Conservation (phyloP, 1,140 invertebrate genomes). For the Gonatopus flavifemur region DNA sequence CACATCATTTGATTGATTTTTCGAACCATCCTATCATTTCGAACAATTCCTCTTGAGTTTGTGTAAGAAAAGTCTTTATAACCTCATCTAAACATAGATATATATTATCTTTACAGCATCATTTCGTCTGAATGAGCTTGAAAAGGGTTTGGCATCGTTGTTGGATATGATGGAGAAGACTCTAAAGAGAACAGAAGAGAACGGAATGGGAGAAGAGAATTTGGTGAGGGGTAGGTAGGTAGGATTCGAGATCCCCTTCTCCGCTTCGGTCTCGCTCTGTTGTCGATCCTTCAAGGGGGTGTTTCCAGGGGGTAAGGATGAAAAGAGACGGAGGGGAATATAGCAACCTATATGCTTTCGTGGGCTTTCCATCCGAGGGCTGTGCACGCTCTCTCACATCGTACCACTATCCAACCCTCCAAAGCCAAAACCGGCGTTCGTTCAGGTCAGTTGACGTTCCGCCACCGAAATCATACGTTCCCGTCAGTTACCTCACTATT, state of each 20-base stretch:
- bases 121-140: too few relatives aligned
- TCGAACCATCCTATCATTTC: too few relatives aligned
- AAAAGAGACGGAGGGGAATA: slow-evolving; percentile 1
- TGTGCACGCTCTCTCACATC: slow-evolving; percentile 41
- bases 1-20: too few relatives aligned
- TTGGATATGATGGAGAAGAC: slow-evolving; percentile 2
- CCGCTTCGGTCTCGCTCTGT: slow-evolving; percentile 16
- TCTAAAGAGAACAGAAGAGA: too few relatives aligned
- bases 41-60: too few relatives aligned
- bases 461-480: slow-evolving; percentile 39
- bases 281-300: slow-evolving; percentile 27
- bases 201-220: slow-evolving; percentile 5
- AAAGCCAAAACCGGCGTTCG: too few relatives aligned
- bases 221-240: slow-evolving; percentile 2
- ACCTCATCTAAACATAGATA: too few relatives aligned
- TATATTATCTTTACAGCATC: too few relatives aligned
- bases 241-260: slow-evolving; percentile 5
- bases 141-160: too few relatives aligned
- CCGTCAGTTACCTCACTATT: too few relatives aligned
- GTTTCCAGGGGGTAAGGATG: slow-evolving; percentile 27
- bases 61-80: too few relatives aligned
- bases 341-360: slow-evolving; percentile 37
- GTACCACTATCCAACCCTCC: slow-evolving; percentile 23
- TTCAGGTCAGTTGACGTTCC: slow-evolving; percentile 42
- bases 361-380: slow-evolving; percentile 48